Evolutionary conservation across 2,113 vertebrate genomes (phyloP).

Genomic region (Myotis lucifugus): DNA sequence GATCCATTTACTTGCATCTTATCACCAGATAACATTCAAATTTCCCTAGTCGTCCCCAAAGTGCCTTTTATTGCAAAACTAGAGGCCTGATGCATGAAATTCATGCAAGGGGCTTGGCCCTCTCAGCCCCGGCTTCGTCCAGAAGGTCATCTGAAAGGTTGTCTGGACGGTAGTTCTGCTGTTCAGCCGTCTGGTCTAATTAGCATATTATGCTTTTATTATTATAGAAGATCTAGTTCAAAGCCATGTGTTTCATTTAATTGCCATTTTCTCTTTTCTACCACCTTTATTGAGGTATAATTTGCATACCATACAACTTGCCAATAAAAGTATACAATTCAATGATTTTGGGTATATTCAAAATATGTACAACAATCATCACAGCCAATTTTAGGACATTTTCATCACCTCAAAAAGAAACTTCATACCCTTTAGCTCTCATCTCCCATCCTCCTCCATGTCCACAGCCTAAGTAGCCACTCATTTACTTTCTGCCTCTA

Average conservation of each 20-base stretch:
- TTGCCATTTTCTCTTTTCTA: constrained; percentile 3
- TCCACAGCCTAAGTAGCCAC: background rate
- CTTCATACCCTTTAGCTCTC: background rate
- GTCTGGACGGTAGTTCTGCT: no score
- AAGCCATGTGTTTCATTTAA: background rate
- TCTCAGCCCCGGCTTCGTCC: no score
- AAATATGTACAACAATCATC: background rate
- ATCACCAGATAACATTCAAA: background rate
- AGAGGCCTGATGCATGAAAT: no score
- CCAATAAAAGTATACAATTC: background rate
- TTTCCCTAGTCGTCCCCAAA: background rate
- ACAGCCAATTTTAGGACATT: background rate
- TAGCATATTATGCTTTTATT: no score
- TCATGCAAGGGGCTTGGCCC: no score
- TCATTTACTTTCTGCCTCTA: background rate
- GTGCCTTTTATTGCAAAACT: background rate
- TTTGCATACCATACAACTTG: background rate
- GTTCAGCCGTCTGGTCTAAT: no score
- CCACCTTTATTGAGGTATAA: background rate
- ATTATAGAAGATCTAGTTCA: background rate
- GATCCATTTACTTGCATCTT: background rate
- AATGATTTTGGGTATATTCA: background rate
- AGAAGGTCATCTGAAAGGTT: no score
- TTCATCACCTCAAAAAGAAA: background rate
- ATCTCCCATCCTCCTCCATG: background rate